Evolutionary conservation across 2,113 vertebrate genomes (phyloP).

Genomic region (Mormoops blainvillei): DNA sequence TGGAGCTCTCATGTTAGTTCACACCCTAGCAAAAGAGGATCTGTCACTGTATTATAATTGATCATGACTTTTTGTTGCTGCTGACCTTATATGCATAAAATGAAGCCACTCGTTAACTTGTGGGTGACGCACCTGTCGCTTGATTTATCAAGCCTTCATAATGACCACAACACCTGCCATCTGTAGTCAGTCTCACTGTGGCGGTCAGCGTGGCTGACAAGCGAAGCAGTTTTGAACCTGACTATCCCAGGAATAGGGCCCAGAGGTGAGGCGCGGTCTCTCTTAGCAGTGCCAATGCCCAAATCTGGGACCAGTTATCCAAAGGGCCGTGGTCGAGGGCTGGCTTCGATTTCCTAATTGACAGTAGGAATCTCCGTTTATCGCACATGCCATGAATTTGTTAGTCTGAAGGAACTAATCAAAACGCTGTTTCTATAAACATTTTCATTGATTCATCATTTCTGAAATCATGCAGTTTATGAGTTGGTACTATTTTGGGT

Average conservation of each 20-base stretch:
- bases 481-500: constrained; percentile 61
- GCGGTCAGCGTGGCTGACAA: background rate
- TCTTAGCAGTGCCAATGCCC: background rate
- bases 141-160: background rate
- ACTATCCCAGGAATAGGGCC: background rate
- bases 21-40: background rate
- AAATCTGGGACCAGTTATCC: constrained; percentile 58
- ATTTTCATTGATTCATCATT: constrained; percentile 72
- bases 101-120: background rate
- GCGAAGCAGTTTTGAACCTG: background rate
- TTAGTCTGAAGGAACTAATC: constrained; percentile 72
- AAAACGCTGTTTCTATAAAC: constrained; percentile 68
- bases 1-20: background rate
- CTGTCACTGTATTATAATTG: background rate
- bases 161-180: background rate
- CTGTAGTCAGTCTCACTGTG: background rate
- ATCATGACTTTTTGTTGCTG: background rate
- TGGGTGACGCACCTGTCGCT: background rate
- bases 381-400: constrained; percentile 68
- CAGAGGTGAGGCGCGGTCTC: background rate
- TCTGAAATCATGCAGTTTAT: constrained; percentile 58
- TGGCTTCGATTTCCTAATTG: constrained; percentile 70
- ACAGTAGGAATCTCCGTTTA: constrained; percentile 64
- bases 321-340: background rate
- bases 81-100: background rate